Conservation (phyloP, 2,888 invertebrate genomes). For the Rhamphomyia laevipes region DNA sequence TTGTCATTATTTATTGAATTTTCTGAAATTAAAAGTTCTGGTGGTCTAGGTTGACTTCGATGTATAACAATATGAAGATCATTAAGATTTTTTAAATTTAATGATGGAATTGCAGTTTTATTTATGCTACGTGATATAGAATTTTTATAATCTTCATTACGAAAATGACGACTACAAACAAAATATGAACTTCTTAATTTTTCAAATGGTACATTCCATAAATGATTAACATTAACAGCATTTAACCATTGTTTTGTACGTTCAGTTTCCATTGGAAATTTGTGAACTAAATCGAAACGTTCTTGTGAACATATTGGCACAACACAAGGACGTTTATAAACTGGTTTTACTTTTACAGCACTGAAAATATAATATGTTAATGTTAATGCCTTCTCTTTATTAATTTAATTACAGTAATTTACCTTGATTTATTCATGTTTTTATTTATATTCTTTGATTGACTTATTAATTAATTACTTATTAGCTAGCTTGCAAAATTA, state of each 20-base stretch:
- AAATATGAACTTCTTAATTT: slow-evolving; percentile 16
- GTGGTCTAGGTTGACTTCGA: not conserved
- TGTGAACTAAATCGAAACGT: slow-evolving; percentile 22
- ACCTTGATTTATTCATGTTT: no score
- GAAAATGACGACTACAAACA: slow-evolving; percentile 23
- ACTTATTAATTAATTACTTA: no score
- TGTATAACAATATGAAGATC: slow-evolving; percentile 9
- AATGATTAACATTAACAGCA: slow-evolving; percentile 11
- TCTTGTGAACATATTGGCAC: slow-evolving; percentile 19
- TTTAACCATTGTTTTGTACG: slow-evolving; percentile 16
- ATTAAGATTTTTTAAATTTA: slow-evolving; percentile 19
- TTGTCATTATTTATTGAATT: no score
- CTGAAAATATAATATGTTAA: not conserved
- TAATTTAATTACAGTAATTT: no score
- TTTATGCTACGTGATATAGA: slow-evolving; percentile 20
- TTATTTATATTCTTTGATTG: no score
- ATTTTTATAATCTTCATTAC: slow-evolving; percentile 21
- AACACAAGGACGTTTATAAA: slow-evolving; percentile 12
- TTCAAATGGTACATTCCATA: slow-evolving; percentile 8
- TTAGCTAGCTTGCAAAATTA: no score
- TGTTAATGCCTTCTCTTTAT: no score
- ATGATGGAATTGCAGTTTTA: slow-evolving; percentile 19
- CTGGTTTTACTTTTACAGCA: not conserved
- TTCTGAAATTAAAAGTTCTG: no score
- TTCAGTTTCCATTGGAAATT: slow-evolving; percentile 18